These are phyloP conservation scores for Lysiphlebus fabarum DNA, from an alignment of 1,140 invertebrate species.

Conservation along the genomic window DNA sequence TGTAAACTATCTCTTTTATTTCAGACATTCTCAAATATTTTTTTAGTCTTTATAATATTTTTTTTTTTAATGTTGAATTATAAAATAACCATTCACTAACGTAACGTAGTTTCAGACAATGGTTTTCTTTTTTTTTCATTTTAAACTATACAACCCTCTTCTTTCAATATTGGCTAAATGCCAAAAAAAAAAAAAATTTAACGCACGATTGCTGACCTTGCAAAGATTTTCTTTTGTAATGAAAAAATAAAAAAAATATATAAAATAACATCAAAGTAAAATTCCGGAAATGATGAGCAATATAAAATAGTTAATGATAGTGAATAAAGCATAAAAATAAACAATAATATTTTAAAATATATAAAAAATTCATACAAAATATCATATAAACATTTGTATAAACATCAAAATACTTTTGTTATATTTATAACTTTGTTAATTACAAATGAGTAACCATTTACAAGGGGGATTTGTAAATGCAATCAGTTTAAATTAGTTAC, in stretches of 20 bases:
- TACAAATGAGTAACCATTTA: slow-evolving; percentile 6
- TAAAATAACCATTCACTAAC: neutral
- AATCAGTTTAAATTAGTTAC: too few species aligned
- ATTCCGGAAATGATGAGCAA: slow-evolving; percentile 7
- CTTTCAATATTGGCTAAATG: slow-evolving; percentile 30
- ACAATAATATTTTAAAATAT: slow-evolving; percentile 12
- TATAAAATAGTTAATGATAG: slow-evolving; percentile 17
- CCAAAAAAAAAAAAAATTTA: slow-evolving; percentile 30
- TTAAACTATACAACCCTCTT: neutral
- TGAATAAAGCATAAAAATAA: neutral
- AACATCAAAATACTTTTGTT: too few species aligned
- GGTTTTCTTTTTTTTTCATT: slow-evolving; percentile 3
- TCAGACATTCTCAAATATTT: slow-evolving; percentile 4
- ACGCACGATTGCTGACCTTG: slow-evolving; percentile 37
- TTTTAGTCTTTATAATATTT: slow-evolving; percentile 4
- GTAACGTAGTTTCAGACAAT: slow-evolving; percentile 19
- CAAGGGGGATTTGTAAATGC: neutral
- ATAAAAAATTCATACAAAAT: slow-evolving; percentile 2
- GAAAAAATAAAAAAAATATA: neutral
- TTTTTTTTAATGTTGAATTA: neutral
- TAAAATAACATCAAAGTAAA: slow-evolving; percentile 16
- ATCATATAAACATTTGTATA: neutral
- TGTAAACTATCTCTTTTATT: neutral
- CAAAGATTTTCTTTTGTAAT: slow-evolving; percentile 27
- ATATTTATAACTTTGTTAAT: slow-evolving; percentile 4